Base-by-base conservation (phyloP, 2,888 invertebrate species). In the Calephelis perditalis region DNA sequence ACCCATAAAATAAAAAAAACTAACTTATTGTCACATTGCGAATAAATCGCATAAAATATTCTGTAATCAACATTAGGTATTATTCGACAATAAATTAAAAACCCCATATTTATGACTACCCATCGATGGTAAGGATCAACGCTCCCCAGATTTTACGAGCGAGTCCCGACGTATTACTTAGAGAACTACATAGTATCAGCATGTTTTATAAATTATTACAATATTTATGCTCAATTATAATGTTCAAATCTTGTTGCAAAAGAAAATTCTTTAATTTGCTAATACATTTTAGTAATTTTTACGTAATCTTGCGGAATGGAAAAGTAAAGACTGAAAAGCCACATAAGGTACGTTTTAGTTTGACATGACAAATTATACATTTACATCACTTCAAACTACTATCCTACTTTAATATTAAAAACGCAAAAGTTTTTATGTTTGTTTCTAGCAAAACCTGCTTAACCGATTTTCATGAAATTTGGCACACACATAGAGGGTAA, bases 31-130 rank as follows among this genome's bases (percentile, higher is more conserved):
- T 40, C 49, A 40, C 47, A 37, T 37, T 49, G 15, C 36, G 36
- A 4, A 12, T 12, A 47, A 58, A 40, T n/a, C 49, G 49, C 11
- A 58, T 58, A 49, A 58, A 58, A 58, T 58, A 47, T 58, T 43
- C 58, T 62, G 40, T 44, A 44, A 59, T 47, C 44, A 56, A 49
- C 55, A 49, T 56, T 37, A 8, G 43, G 35, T 52, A 56, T 64
- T 66, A 64, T 63, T 61, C 46, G 61, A 58, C 57, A 65, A 65
- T 67, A 64, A 65, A 65, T 67, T 67, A 67, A 65, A 65, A 65
- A 65, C 62, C 64, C 52, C 61, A 63, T 60, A 62, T 64, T 67
- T 66, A 66, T 60, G 58, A 46, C 52, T 26, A 52, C 35, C 52
- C 26, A 52, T 52, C 52, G 52, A 52, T 52, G 35, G 52, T 35